These are phyloP conservation scores for Cancer borealis DNA, from an alignment of 2,888 invertebrate species.

Conservation along the genomic window DNA sequence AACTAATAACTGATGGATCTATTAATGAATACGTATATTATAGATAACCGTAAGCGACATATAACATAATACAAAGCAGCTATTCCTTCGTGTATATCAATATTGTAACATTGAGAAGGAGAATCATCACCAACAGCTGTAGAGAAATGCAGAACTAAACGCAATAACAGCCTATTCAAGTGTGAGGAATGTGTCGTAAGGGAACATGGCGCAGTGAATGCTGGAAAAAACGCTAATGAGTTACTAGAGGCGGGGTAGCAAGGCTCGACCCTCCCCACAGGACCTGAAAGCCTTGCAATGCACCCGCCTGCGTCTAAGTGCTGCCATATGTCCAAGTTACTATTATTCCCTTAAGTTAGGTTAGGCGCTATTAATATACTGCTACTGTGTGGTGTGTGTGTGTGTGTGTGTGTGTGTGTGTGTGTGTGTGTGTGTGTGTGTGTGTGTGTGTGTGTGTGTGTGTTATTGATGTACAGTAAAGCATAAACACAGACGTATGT, in stretches of 20 bases:
- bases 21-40: too few relatives aligned
- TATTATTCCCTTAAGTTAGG: neutral
- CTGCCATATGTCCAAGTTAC: neutral
- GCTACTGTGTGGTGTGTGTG: neutral
- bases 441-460: slow-evolving; percentile 9
- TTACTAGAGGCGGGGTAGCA: neutral
- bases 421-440: slow-evolving; percentile 12
- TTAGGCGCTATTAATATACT: neutral
- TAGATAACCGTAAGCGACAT: too few relatives aligned
- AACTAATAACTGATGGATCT: too few relatives aligned
- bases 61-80: too few relatives aligned
- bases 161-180: neutral
- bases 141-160: too few relatives aligned
- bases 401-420: slow-evolving; percentile 12
- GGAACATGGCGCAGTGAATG: neutral
- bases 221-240: neutral
- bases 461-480: neutral
- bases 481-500: too few relatives aligned
- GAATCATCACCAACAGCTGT: too few relatives aligned
- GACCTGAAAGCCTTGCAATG: neutral
- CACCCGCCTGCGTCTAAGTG: neutral
- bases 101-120: too few relatives aligned
- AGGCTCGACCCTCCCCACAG: neutral
- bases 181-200: neutral
- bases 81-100: too few relatives aligned